Percentiles rank a stretch among this genome's conserved stretches.
phyloP scores from a whole-genome alignment of 1,140 invertebrate genomes.

The Theocolax elegans region DNA sequence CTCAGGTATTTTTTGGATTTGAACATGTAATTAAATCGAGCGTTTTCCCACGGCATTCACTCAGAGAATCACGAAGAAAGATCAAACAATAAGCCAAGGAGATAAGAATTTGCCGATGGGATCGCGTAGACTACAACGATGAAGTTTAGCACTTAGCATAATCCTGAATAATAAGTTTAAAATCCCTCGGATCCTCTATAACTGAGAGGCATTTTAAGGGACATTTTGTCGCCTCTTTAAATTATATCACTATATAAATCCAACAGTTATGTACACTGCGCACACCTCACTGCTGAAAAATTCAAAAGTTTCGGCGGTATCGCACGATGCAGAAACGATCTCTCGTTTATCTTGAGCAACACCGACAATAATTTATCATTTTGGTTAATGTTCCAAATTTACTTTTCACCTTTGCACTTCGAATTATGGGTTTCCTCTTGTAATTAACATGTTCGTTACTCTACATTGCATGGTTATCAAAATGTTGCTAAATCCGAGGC shows the following conservation, averaged over 20 bases:
- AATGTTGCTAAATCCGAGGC: too few species aligned
- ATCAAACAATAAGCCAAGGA: conserved; percentile 13
- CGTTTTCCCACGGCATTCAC: conserved; percentile 15
- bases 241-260: background rate
- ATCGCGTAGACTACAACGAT: conserved; percentile 9
- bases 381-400: too few species aligned
- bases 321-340: too few species aligned
- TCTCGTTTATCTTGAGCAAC: too few species aligned
- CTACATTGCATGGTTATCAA: too few species aligned
- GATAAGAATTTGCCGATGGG: conserved; percentile 26
- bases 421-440: too few species aligned
- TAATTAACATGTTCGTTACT: too few species aligned
- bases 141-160: conserved; percentile 30
- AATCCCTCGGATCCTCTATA: background rate
- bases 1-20: background rate
- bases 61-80: conserved; percentile 2
- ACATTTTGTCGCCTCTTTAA: conserved; percentile 1
- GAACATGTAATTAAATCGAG: background rate
- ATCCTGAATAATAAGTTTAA: conserved; percentile 36
- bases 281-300: background rate
- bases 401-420: too few species aligned
- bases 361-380: too few species aligned
- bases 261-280: background rate
- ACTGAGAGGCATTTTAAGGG: background rate
- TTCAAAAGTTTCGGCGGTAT: too few species aligned